phyloP scores from a whole-genome alignment of 2,797 vertebrate species.

The Phalanger gymnotis region DNA sequence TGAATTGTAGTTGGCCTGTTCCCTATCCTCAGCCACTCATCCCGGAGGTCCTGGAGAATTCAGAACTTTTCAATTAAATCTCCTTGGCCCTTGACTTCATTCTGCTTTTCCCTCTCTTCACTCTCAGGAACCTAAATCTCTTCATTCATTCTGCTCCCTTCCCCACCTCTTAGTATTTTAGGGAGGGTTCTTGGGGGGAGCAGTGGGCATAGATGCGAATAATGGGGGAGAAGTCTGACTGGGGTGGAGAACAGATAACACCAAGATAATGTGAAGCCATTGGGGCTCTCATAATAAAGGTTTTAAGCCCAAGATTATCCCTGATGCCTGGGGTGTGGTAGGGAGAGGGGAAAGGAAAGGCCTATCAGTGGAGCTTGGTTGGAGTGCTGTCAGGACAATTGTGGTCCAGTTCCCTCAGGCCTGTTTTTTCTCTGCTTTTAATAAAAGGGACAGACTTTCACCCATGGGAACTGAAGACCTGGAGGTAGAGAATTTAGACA shows the following conservation, averaged over 20 bases:
- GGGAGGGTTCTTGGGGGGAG: not conserved
- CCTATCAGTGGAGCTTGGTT: not conserved
- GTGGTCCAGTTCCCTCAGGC: too few species aligned
- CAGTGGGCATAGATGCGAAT: conserved; percentile 13
- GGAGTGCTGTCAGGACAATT: not conserved
- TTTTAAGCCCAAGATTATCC: not conserved
- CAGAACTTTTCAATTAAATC: not conserved
- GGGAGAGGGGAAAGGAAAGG: not conserved
- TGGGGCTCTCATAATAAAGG: not conserved
- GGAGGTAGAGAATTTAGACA: not conserved
- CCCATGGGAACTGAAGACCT: not conserved
- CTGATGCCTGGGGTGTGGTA: not conserved
- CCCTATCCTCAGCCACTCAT: fast-evolving
- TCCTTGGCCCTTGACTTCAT: not conserved
- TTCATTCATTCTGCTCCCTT: not conserved
- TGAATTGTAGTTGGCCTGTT: conserved; percentile 55
- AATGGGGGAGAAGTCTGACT: conserved; percentile 44
- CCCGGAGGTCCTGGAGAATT: not conserved
- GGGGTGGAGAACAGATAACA: not conserved
- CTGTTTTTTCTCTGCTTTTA: not conserved
- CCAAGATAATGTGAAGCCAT: not conserved
- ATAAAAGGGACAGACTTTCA: not conserved
- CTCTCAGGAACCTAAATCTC: not conserved
- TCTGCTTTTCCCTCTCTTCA: not conserved
- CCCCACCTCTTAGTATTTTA: not conserved